Percentiles rank a stretch among this genome's conserved stretches.
These are phyloP conservation scores for Murina feae DNA, from an alignment of 2,113 vertebrate genomes.

Conservation along the genomic window DNA sequence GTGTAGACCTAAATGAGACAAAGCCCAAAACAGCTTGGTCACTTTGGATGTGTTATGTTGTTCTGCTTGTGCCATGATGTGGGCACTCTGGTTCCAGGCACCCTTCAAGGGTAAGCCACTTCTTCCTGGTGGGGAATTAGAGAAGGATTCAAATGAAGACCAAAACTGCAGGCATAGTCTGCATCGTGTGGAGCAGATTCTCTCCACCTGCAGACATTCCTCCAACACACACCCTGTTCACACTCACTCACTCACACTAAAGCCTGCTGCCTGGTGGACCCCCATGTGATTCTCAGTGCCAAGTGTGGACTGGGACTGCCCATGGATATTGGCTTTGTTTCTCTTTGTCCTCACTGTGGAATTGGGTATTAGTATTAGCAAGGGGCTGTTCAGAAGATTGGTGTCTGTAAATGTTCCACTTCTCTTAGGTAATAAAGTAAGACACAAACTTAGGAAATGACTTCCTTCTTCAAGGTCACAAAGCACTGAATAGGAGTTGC, in stretches of 20 bases:
- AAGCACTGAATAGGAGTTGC: background rate
- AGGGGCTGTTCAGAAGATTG: background rate
- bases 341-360: background rate
- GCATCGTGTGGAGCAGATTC: background rate
- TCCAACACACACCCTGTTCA: background rate
- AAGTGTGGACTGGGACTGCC: background rate
- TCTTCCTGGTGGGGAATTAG: background rate
- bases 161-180: background rate
- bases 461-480: background rate
- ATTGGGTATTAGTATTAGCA: background rate
- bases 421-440: conserved; percentile 12
- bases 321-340: background rate
- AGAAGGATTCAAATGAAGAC: background rate
- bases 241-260: background rate
- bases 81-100: background rate
- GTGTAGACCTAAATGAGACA: background rate
- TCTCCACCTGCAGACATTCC: background rate
- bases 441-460: background rate
- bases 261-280: background rate
- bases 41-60: background rate
- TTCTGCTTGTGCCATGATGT: background rate
- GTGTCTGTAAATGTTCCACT: background rate
- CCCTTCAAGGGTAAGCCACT: background rate
- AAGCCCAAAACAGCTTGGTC: background rate
- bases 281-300: too few relatives aligned